A percentile compares a stretch with the other conserved stretches of the same genome.
These are phyloP conservation scores for Dendronephthya gigantea DNA, from an alignment of 64 coral and sea anemone genomes.

Conservation along the genomic window DNA sequence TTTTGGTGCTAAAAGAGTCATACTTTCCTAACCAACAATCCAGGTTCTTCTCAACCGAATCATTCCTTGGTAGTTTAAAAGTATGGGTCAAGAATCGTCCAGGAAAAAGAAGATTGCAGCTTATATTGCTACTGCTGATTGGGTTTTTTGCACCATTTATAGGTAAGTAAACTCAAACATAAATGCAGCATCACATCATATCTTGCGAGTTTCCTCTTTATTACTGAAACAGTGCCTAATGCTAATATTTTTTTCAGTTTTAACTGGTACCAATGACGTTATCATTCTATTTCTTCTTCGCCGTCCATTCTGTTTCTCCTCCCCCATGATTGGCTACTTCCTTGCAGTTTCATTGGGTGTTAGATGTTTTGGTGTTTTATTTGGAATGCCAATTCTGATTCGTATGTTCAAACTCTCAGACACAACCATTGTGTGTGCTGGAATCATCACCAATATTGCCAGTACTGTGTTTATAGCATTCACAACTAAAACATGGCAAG, in stretches of 20 bases:
- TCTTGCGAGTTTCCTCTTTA: too few species aligned
- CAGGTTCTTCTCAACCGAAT: constrained; percentile 28
- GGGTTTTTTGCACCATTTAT: background rate
- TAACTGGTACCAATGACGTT: constrained; percentile 84
- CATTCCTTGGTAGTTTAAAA: constrained; percentile 27
- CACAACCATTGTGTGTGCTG: constrained; percentile 56
- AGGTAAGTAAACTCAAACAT: background rate
- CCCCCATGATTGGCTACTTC: constrained; percentile 63
- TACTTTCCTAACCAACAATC: constrained; percentile 42
- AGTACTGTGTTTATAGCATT: background rate
- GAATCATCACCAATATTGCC: constrained; percentile 14
- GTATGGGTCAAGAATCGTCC: background rate
- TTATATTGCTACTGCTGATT: background rate
- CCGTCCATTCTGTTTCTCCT: constrained; percentile 54
- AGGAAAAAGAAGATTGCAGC: background rate
- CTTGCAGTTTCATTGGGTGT: constrained; percentile 45
- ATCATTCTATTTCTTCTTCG: constrained; percentile 46
- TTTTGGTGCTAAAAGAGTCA: constrained; percentile 56
- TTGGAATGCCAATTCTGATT: constrained; percentile 60
- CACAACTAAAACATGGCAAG: background rate
- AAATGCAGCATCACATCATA: background rate
- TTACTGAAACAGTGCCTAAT: too few species aligned
- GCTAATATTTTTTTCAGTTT: constrained; percentile 76
- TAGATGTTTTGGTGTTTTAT: constrained; percentile 52
- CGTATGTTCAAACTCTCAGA: constrained; percentile 51